Evolutionary conservation across 2,797 vertebrate genomes (phyloP), one percentile per base, ranked within the genome.

Genomic region (Labroides dimidiatus): DNA sequence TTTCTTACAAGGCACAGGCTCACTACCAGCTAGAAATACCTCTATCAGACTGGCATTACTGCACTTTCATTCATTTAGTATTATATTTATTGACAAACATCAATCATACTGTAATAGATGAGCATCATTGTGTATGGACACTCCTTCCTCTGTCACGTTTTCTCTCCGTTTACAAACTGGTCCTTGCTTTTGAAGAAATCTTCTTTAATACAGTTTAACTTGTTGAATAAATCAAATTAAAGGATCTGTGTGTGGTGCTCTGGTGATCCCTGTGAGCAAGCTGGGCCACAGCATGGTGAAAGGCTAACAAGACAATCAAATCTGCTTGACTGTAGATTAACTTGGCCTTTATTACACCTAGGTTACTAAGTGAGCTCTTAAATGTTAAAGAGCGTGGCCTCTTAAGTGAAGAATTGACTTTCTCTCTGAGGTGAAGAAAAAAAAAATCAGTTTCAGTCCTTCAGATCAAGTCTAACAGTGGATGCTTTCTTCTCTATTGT

Each of bases 201-300:
- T 80, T 50, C 48, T 62, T 42, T 71, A 62, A 80, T 73, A 43
- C 37, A 56, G 51, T 80, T 84, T 62, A 75, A 79, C 65, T 50
- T 72, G 58, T 57, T 88, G 53, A 80, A 81, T 84, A 48, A 88
- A 80, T 87, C 43, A 71, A 84, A 86, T 88, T 87, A 88, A 89
- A 70, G 75, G 87, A 85, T 87, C 67, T 77, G 36, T 55, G 47
- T 54, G 64, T 72, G 53, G 59, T 44, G 24, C 53, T 41, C 36
- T 0, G 60, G 61, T 57, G 69, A 70, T 63, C 49, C 65, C 69
- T 71, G 42, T 45, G 36, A 55, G 41, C 44, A 69, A 63, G 52
- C 54, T 16, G 13, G 20, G 59, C 33, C 50, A 57, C 17, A 52
- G 43, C 0, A 3, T 41, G 37, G 19, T 49, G 27, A 58, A 64